Percentiles rank a stretch among this genome's conserved stretches.
Conservation (phyloP, 2,888 invertebrate genomes). For the Neuroscelio doddi region DNA sequence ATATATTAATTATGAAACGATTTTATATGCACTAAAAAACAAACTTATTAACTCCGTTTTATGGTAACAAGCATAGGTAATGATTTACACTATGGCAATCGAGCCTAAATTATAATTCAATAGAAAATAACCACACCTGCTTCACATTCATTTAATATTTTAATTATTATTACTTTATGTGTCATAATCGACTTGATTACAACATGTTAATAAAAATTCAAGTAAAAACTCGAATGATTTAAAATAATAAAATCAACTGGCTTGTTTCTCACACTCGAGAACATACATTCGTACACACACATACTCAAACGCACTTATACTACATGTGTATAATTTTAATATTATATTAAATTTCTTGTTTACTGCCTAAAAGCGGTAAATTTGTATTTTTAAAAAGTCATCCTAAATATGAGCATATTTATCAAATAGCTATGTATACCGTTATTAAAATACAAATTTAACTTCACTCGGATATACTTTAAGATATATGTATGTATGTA, state of each 20-base stretch:
- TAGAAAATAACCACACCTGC: constrained; percentile 31
- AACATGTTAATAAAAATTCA: not conserved
- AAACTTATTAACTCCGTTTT: not conserved
- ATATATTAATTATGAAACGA: too few relatives aligned
- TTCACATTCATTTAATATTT: too few relatives aligned
- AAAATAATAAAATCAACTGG: not conserved
- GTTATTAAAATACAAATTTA: constrained; percentile 57
- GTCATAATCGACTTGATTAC: not conserved
- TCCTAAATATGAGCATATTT: constrained; percentile 29
- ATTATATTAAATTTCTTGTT: constrained; percentile 1
- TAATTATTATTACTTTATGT: not conserved
- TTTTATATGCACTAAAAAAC: not conserved
- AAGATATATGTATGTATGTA: constrained; percentile 2
- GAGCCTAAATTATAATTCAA: constrained; percentile 37
- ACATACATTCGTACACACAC: constrained; percentile 2
- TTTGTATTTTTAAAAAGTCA: constrained; percentile 7
- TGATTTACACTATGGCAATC: not conserved
- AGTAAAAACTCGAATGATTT: not conserved
- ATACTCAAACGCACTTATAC: not conserved
- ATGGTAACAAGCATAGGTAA: not conserved
- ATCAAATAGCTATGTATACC: constrained; percentile 14
- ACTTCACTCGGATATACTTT: constrained; percentile 34
- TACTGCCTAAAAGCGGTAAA: constrained; percentile 5
- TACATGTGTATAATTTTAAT: not conserved
- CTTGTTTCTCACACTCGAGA: not conserved